Evolutionary conservation across 1,140 invertebrate species (phyloP).

Genomic region (Drosophila subobscura): DNA sequence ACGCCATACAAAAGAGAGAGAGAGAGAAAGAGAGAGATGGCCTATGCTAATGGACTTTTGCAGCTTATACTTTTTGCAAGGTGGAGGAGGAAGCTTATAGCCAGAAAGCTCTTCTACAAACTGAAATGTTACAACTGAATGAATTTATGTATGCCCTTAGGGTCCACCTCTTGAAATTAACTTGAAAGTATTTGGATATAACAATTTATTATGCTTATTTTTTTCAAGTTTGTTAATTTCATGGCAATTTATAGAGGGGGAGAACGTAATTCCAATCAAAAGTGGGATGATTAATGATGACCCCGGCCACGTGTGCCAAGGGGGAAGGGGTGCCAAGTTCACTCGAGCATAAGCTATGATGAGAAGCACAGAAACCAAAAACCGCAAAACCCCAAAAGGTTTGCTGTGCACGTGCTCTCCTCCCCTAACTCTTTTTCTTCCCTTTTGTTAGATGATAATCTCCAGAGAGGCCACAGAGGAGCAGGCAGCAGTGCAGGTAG

Average conservation of each 20-base stretch:
- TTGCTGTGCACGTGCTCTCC: conserved; percentile 36
- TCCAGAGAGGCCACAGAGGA: conserved; percentile 3
- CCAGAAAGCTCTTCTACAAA: no score
- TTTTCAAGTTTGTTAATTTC: conserved; percentile 65
- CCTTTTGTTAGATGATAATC: conserved; percentile 24
- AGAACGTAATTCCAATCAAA: conserved; percentile 40
- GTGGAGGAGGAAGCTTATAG: no score
- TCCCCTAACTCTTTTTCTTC: conserved; percentile 8
- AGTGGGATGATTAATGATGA: conserved; percentile 45
- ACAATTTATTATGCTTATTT: conserved; percentile 39
- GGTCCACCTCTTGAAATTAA: conserved; percentile 61
- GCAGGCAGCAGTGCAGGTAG: conserved; percentile 29
- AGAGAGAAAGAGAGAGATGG: conserved; percentile 3
- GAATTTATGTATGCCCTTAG: neutral
- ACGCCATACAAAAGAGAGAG: conserved; percentile 16
- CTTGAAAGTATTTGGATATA: conserved; percentile 51
- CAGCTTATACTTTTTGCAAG: no score
- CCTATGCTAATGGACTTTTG: conserved; percentile 43
- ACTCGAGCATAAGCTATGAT: conserved; percentile 26
- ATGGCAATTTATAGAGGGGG: conserved; percentile 61
- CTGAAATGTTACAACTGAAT: no score
- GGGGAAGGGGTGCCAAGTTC: conserved; percentile 20
- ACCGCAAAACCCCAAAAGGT: conserved; percentile 35
- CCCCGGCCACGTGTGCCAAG: conserved; percentile 34
- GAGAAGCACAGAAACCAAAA: conserved; percentile 29